Base-by-base conservation (phyloP, 2,797 vertebrate species). In the Melanotaenia trifasciata region DNA sequence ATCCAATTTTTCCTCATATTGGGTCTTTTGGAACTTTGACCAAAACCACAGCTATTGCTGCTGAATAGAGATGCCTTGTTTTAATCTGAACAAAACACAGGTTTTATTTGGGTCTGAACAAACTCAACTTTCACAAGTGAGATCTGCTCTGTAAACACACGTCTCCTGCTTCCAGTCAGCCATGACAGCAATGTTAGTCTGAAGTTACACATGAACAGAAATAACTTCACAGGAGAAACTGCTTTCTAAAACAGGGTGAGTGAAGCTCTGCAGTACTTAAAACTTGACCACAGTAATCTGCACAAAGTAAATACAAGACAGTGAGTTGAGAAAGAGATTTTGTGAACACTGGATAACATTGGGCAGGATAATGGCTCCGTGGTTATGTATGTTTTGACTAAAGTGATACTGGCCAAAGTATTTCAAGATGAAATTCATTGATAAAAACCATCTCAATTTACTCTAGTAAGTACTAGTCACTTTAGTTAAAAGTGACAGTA, bases 121-220 rank as follows among this genome's bases (percentile, higher is more conserved):
- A 76, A 32, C 33, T 61, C 1, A 2, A 59, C 62, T 72, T 85
- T 51, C 68, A 65, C 38, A 40, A 62, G 5, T 35, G 58, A 3
- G 1, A 66, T 67, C 84, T 79, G 38, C 51, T 80, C 11, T 73
- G 68, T 79, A 82, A 85, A 84, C 65, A 30, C 4, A 59, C 58
- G 59, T 86, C 58, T 51, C 35, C 64, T 80, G 38, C 64, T 74
- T 61, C 45, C 59, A 26, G 65, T 64, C 70, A 2, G 43, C 57
- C 47, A 1, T 70, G 61, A 60, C 47, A n/a, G 45, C 33, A 57
- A 22, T 16, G 50, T 74, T 58, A 62, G 66, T 85, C 74, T 90
- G 66, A 47, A 84, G 70, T 86, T 86, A 70, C 84, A 83, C 70
- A 54, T 58, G 28, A 82, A 74, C 73, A 82, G 63, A 86, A 86